Percentiles rank a stretch among this genome's conserved stretches.
Evolutionary conservation across 2,113 vertebrate species (phyloP).

Genomic region (Motacilla tschutschensis): DNA sequence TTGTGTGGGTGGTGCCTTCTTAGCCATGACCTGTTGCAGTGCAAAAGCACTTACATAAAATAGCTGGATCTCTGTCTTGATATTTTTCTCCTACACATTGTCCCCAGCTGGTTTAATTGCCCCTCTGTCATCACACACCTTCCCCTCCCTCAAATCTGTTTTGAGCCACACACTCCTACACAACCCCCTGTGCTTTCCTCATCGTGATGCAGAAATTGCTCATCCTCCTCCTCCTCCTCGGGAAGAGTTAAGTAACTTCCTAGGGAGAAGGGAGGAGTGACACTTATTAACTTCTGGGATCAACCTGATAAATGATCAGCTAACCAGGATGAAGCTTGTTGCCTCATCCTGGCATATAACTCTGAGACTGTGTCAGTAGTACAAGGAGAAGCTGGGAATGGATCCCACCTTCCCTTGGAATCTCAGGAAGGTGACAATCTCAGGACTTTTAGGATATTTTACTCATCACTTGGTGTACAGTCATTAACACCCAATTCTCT

Average conservation of each 20-base stretch:
- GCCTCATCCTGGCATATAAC: background rate
- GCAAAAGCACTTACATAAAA: conserved; percentile 15
- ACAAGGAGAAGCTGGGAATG: background rate
- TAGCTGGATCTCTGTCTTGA: background rate
- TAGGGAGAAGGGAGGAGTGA: conserved; percentile 22
- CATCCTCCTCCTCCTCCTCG: background rate
- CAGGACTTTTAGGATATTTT: background rate
- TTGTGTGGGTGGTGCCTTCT: background rate
- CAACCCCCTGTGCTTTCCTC: conserved; percentile 4
- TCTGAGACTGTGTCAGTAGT: background rate
- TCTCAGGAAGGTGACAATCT: background rate
- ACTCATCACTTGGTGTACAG: background rate
- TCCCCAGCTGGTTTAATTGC: conserved; percentile 22
- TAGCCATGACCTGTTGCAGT: background rate
- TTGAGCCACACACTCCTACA: conserved; percentile 23
- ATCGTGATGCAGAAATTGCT: conserved; percentile 2
- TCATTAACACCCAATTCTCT: background rate
- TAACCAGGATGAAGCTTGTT: background rate
- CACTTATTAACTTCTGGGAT: background rate
- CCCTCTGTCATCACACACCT: conserved; percentile 5
- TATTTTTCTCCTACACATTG: conserved; percentile 41
- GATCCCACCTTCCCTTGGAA: background rate
- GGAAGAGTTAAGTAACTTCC: conserved; percentile 36
- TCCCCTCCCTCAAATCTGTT: conserved; percentile 35
- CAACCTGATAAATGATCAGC: background rate